These are phyloP conservation scores for Pseudomyrmex gracilis DNA, from an alignment of 1,140 invertebrate species.

Conservation along the genomic window DNA sequence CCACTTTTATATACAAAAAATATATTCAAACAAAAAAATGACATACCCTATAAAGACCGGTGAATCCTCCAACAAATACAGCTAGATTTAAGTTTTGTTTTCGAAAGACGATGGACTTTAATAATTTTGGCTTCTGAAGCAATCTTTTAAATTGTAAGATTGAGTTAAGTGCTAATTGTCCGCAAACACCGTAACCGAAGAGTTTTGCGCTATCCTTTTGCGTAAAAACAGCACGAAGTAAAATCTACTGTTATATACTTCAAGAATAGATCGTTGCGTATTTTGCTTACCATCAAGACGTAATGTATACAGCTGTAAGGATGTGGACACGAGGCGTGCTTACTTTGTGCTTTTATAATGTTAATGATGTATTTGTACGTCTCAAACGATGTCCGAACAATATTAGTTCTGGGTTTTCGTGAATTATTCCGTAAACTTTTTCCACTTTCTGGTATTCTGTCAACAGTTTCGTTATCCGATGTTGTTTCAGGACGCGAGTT, in stretches of 20 bases:
- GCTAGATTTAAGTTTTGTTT: constrained; percentile 87
- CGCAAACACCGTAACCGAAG: constrained; percentile 87
- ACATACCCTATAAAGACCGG: constrained; percentile 87
- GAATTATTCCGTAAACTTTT: constrained; percentile 60
- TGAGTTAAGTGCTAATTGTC: constrained; percentile 87
- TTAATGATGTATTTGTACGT: constrained; percentile 84
- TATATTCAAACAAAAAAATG: neutral
- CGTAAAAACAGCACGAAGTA: constrained; percentile 68
- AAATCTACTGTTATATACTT: neutral
- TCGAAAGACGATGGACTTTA: constrained; percentile 86
- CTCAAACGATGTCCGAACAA: constrained; percentile 83
- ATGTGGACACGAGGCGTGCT: constrained; percentile 87
- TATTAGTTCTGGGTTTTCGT: constrained; percentile 78
- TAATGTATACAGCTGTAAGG: constrained; percentile 88
- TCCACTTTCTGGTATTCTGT: neutral
- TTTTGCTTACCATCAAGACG: constrained; percentile 84
- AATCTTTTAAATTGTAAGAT: constrained; percentile 85
- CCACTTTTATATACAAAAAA: neutral
- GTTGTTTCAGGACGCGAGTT: constrained; percentile 45
- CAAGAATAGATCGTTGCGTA: constrained; percentile 18
- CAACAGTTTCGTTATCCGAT: constrained; percentile 9
- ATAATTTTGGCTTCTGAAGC: constrained; percentile 84
- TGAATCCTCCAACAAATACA: constrained; percentile 88
- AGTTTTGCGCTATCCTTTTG: constrained; percentile 86
- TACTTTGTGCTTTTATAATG: constrained; percentile 84